Percentiles rank a stretch among this genome's conserved stretches.
Conservation (phyloP, 2,113 vertebrate genomes). For the Cyanoramphus novaezelandiae region DNA sequence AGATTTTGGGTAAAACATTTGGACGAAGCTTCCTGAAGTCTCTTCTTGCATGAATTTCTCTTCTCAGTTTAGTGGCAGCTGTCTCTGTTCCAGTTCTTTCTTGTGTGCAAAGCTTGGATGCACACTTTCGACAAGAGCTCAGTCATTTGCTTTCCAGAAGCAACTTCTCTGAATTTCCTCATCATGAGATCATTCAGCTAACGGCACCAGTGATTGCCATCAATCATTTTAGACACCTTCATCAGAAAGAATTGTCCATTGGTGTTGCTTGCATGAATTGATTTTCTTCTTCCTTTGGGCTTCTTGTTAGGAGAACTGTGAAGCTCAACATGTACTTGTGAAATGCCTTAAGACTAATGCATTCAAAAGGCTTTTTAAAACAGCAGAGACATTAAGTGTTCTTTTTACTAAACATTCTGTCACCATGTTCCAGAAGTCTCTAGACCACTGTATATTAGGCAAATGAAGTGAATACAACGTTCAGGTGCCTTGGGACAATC, state of each 20-base stretch:
- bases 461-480: not conserved
- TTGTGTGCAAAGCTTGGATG: not conserved
- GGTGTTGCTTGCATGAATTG: not conserved
- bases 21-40: not conserved
- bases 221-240: not conserved
- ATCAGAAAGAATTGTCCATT: not conserved
- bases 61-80: not conserved
- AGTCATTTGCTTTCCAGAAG: conserved; percentile 8
- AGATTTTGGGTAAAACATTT: not conserved
- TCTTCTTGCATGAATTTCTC: not conserved
- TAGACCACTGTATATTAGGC: not conserved
- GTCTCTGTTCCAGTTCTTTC: not conserved
- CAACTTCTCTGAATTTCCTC: conserved; percentile 7
- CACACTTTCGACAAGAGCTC: not conserved
- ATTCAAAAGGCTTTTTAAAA: not conserved
- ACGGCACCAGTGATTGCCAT: not conserved
- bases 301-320: not conserved
- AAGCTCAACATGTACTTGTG: not conserved
- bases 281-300: conserved; percentile 20
- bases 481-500: not conserved
- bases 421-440: not conserved
- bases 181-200: not conserved
- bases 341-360: conserved; percentile 1
- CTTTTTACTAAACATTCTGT: not conserved
- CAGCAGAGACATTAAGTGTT: not conserved